phyloP scores from a whole-genome alignment of 1,140 invertebrate genomes.

The Ceratitis capitata region DNA sequence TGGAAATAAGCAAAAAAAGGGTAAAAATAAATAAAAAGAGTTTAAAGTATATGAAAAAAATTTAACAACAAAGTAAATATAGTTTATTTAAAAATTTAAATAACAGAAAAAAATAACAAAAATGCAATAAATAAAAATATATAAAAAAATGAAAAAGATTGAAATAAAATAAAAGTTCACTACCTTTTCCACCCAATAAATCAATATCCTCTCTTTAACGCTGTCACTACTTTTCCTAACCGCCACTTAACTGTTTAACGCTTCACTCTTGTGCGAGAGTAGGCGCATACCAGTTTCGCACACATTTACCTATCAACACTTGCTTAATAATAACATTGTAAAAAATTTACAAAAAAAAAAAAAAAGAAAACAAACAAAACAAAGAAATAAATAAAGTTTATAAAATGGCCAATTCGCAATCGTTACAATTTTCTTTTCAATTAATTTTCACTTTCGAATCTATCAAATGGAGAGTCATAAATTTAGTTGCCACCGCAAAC shows the following conservation, averaged over 20 bases:
- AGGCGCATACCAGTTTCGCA: background rate
- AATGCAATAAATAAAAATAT: too few relatives aligned
- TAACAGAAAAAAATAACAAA: too few relatives aligned
- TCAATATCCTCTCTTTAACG: background rate
- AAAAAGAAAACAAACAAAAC: background rate
- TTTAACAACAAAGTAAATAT: too few relatives aligned
- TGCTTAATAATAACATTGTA: constrained; percentile 1
- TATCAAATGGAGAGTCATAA: constrained; percentile 36
- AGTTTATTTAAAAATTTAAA: too few relatives aligned
- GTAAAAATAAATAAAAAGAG: too few relatives aligned
- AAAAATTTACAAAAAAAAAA: background rate
- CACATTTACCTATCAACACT: background rate
- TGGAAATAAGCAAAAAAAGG: too few relatives aligned
- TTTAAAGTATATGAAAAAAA: too few relatives aligned
- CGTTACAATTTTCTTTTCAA: constrained; percentile 41
- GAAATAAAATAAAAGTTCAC: background rate
- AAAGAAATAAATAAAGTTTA: background rate
- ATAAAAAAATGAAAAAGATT: too few relatives aligned
- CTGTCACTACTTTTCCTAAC: constrained; percentile 25
- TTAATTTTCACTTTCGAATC: constrained; percentile 41
- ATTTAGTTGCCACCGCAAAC: constrained; percentile 25
- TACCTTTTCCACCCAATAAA: background rate
- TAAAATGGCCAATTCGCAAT: constrained; percentile 1
- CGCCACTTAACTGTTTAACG: background rate
- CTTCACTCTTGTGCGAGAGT: too few relatives aligned